Conservation (phyloP, 2,888 invertebrate species). For the Dastarcus helophoroides region DNA sequence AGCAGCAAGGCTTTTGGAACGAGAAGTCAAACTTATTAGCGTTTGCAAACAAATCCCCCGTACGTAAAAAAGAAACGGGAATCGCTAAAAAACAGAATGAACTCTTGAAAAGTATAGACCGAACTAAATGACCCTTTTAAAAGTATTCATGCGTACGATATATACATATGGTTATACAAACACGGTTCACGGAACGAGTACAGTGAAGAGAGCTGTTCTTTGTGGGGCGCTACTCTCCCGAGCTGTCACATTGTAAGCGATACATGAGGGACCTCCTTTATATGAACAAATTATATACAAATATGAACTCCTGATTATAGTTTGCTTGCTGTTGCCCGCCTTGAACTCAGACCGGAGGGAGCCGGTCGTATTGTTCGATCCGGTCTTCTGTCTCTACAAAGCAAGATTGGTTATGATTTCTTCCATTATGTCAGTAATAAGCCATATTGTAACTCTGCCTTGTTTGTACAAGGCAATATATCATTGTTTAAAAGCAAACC, state of each 20-base stretch:
- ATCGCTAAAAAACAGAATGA: slow-evolving; percentile 9
- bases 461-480: too few relatives aligned
- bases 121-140: slow-evolving; percentile 34
- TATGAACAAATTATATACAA: slow-evolving; percentile 41
- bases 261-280: slow-evolving; percentile 35
- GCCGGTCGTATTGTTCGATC: too few relatives aligned
- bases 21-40: too few relatives aligned
- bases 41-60: slow-evolving; percentile 1
- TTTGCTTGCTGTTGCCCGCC: slow-evolving; percentile 15
- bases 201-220: slow-evolving; percentile 11
- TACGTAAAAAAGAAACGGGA: not conserved
- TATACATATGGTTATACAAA: slow-evolving; percentile 35
- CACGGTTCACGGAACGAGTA: slow-evolving; percentile 15
- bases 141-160: slow-evolving; percentile 36
- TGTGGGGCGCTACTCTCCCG: slow-evolving; percentile 23
- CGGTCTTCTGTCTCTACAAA: too few relatives aligned
- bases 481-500: too few relatives aligned
- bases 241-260: slow-evolving; percentile 36
- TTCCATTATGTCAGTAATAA: not conserved
- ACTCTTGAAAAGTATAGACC: slow-evolving; percentile 29
- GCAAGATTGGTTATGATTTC: not conserved
- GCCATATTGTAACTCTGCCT: not conserved
- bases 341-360: too few relatives aligned
- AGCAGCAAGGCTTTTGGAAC: too few relatives aligned
- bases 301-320: slow-evolving; percentile 38